A percentile compares a stretch with the other conserved stretches of the same genome.
Evolutionary conservation across 2,113 vertebrate species (phyloP).

Genomic region (Pachypanchax playfairii): DNA sequence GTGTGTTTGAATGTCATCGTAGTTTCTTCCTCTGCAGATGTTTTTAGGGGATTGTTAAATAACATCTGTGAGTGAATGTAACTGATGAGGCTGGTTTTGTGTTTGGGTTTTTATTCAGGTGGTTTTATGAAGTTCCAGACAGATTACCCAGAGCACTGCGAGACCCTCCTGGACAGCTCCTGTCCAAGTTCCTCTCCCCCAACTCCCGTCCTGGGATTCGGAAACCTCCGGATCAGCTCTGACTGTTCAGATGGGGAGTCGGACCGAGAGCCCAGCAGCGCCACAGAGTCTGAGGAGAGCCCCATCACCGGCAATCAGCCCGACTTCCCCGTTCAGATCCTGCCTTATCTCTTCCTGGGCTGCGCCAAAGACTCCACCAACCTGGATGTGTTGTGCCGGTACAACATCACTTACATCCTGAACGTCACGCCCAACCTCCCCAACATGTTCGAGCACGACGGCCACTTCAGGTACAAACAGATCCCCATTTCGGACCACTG

Average conservation of each 20-base stretch:
- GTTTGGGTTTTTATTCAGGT: conserved; percentile 70
- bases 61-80: too few species aligned
- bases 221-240: conserved; percentile 83
- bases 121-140: conserved; percentile 89
- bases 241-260: conserved; percentile 86
- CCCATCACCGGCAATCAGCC: conserved; percentile 79
- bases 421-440: conserved; percentile 91
- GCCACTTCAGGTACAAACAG: conserved; percentile 89
- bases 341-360: conserved; percentile 91
- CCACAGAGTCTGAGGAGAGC: conserved; percentile 82
- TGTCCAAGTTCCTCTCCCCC: conserved; percentile 79
- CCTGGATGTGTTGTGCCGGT: conserved; percentile 82
- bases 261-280: conserved; percentile 82
- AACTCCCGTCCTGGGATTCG: conserved; percentile 84
- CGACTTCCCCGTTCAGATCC: conserved; percentile 88
- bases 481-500: conserved; percentile 92
- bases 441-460: conserved; percentile 89
- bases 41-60: too few species aligned
- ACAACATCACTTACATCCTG: conserved; percentile 89
- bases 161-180: conserved; percentile 81
- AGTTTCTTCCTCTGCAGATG: too few species aligned
- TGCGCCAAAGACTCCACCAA: conserved; percentile 88
- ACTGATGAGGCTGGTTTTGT: too few species aligned
- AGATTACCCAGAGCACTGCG: conserved; percentile 87
- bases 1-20: conserved; percentile 33